A percentile compares a stretch with the other conserved stretches of the same genome.
phyloP scores from a whole-genome alignment of 1,140 invertebrate genomes.

The Drosophila malerkotliana region DNA sequence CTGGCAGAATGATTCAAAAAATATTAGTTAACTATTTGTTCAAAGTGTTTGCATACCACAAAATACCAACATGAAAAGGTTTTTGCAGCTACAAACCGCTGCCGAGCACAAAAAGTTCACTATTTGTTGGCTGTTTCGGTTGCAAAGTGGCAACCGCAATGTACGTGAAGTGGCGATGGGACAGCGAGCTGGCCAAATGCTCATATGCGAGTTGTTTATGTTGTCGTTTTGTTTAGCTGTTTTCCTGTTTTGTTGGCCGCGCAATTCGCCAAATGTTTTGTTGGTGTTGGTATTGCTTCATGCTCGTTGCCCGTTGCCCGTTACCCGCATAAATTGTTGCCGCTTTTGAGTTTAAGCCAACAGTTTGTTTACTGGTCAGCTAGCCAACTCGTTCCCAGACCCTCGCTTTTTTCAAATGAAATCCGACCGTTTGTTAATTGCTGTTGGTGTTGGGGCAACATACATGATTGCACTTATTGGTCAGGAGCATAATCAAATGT shows the following conservation, averaged over 20 bases:
- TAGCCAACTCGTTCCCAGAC: constrained; percentile 24
- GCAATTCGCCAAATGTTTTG: constrained; percentile 43
- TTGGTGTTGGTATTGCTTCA: constrained; percentile 17
- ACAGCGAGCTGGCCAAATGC: constrained; percentile 51
- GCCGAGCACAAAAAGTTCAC: constrained; percentile 24
- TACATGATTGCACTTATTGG: constrained; percentile 75
- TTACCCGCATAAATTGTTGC: constrained; percentile 73
- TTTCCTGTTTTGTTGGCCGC: constrained; percentile 24
- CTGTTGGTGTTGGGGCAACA: constrained; percentile 39
- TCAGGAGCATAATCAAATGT: constrained; percentile 76
- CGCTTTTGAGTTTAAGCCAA: constrained; percentile 78
- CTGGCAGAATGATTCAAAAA: constrained; percentile 14
- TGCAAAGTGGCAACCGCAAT: constrained; percentile 63
- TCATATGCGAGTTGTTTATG: constrained; percentile 60
- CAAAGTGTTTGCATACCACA: constrained; percentile 45
- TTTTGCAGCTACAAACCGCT: constrained; percentile 37
- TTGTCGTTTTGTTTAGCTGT: constrained; percentile 29
- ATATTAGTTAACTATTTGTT: constrained; percentile 57
- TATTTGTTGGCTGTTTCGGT: constrained; percentile 49
- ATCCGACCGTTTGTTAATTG: constrained; percentile 66
- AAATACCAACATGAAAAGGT: constrained; percentile 26
- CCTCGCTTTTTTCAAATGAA: not conserved
- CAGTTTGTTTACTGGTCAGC: constrained; percentile 78
- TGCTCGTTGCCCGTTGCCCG: constrained; percentile 2
- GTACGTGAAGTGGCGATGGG: constrained; percentile 24